Evolutionary conservation across 2,888 invertebrate species (phyloP), one percentile per base, ranked within the genome.

Genomic region (Acrobasis repandana): DNA sequence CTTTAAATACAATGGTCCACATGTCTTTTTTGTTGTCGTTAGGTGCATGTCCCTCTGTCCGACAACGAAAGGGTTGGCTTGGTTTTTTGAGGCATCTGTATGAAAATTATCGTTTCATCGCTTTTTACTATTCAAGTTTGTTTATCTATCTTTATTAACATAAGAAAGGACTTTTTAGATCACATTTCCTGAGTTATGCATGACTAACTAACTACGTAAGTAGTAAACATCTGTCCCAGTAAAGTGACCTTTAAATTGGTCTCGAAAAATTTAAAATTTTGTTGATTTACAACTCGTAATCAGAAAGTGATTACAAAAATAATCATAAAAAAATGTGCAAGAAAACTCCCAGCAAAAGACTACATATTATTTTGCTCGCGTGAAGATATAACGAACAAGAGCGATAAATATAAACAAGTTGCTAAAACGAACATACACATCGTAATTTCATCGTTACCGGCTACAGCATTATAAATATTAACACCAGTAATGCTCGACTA

Each of bases 11-110:
- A 90, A 91, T 87, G 77, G 82, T 75, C 80, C 82, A 85, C 80
- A 80, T 85, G 84, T 83, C 78, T 80, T 87, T 90, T 90, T 90
- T 88, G 83, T 80, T 72, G 72, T 70, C 74, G 74, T 81, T 83
- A 83, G 82, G 81, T 80, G 81, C 79, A 74, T 77, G 70, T 88
- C 75, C 76, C 73, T 83, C 77, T 76, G 76, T 73, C 82, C 78
- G 86, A 88, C 89, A 88, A 78, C 73, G 80, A 87, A 89, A 85
- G 90, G 90, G 90, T 88, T 89, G 85, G 80, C 73, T 83, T 68
- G 67, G 72, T 85, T 88, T 85, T 86, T 88, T 82, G 61, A 63
- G 61, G 67, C 65, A 73, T 52, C 59, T 46, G 15, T 52, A 69
- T 75, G 77, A 82, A 85, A 84, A 80, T 83, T 88, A 88, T 88